Evolutionary conservation across 2,113 vertebrate species (phyloP).

Genomic region (Pangasianodon hypophthalmus): DNA sequence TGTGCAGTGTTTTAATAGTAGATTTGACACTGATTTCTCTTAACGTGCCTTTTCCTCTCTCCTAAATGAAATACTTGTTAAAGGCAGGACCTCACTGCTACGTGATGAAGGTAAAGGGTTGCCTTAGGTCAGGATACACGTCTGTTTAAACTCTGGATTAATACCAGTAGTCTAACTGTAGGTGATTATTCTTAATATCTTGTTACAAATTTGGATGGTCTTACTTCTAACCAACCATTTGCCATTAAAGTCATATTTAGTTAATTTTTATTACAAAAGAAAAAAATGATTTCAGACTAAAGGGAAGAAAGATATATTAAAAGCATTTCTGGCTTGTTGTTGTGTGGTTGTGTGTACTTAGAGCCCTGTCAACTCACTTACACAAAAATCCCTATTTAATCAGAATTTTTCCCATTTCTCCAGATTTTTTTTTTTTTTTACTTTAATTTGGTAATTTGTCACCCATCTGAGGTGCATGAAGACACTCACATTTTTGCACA

Average conservation of each 20-base stretch:
- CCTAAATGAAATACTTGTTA: constrained; percentile 20
- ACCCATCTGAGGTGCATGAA: no score
- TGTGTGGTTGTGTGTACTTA: background rate
- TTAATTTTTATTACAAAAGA: background rate
- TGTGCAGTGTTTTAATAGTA: background rate
- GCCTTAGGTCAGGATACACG: background rate
- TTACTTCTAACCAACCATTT: background rate
- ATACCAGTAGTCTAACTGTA: background rate
- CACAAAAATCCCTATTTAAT: no score
- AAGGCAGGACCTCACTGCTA: constrained; percentile 41
- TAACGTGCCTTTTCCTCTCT: constrained; percentile 4
- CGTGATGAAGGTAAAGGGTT: constrained; percentile 41
- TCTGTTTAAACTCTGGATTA: background rate
- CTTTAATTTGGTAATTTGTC: no score
- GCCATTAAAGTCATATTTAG: background rate
- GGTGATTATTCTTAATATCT: background rate
- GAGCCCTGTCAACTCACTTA: background rate
- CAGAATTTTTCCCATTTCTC: no score
- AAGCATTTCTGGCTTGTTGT: background rate
- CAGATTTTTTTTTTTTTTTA: no score
- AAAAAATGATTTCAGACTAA: background rate
- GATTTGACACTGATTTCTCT: no score
- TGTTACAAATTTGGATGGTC: background rate
- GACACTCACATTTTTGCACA: background rate
- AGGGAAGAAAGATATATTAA: background rate